phyloP scores from a whole-genome alignment of 2,113 vertebrate species.

The Tragelaphus strepsiceros region DNA sequence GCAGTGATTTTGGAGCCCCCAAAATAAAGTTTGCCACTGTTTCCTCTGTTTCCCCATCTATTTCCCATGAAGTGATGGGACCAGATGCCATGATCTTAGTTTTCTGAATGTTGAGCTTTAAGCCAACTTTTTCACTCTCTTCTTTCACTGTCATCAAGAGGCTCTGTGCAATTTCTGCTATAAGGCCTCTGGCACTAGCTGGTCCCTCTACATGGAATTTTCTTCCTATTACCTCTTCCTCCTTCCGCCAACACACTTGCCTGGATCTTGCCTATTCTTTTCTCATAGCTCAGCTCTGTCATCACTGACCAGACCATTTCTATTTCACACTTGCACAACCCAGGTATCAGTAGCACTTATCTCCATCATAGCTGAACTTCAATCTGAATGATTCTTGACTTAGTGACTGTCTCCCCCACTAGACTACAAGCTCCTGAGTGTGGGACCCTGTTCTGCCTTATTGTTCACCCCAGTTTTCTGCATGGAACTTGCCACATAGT shows the following conservation, averaged over 20 bases:
- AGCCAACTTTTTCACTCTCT: too few species aligned
- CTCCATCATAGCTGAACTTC: background rate
- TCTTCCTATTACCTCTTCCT: background rate
- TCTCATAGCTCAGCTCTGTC: background rate
- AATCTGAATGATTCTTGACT: background rate
- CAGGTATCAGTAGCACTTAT: background rate
- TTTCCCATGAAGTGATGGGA: too few species aligned
- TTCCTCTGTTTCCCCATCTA: too few species aligned
- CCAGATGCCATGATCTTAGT: too few species aligned
- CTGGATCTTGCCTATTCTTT: background rate
- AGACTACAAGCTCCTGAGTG: background rate
- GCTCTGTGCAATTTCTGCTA: background rate
- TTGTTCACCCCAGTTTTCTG: background rate
- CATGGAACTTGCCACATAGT: background rate
- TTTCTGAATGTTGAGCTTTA: too few species aligned
- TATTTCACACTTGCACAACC: background rate
- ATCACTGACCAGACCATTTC: background rate
- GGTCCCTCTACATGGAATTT: background rate
- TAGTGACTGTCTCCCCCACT: background rate
- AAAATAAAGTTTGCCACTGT: too few species aligned
- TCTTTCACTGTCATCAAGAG: too few species aligned
- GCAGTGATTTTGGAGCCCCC: too few species aligned
- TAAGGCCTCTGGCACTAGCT: background rate
- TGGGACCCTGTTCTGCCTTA: background rate
- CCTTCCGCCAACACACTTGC: too few species aligned